Conservation (phyloP, 2,113 vertebrate genomes). For the Mastomys coucha region DNA sequence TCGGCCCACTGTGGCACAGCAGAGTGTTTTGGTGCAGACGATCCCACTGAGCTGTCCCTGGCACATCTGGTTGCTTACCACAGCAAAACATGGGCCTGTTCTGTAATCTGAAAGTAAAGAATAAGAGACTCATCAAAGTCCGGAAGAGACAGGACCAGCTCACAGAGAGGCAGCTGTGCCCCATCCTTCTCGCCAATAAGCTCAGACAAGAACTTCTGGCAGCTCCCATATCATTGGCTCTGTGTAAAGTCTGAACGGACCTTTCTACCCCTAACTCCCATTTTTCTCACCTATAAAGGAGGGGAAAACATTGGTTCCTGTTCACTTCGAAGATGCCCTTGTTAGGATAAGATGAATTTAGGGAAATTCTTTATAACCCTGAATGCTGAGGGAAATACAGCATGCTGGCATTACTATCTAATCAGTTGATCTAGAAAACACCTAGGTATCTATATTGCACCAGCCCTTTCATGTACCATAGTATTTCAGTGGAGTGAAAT, state of each 20-base stretch:
- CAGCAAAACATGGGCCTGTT: conserved; percentile 97
- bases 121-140: conserved; percentile 15
- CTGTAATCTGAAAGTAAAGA: conserved; percentile 93
- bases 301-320: not conserved
- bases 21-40: conserved; percentile 98
- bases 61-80: conserved; percentile 99
- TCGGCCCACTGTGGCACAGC: conserved; percentile 97
- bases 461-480: not conserved
- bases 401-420: not conserved
- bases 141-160: not conserved
- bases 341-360: not conserved
- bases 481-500: not conserved
- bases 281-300: not conserved
- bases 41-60: conserved; percentile 98
- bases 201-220: not conserved
- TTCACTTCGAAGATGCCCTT: not conserved
- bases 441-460: not conserved
- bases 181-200: not conserved
- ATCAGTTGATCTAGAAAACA: not conserved
- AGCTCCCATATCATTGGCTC: not conserved
- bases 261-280: not conserved
- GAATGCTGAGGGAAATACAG: not conserved
- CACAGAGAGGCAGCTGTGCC: not conserved
- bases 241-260: not conserved
- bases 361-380: not conserved